Conservation (phyloP, 1,140 invertebrate genomes). For the Drosophila ironensis region DNA sequence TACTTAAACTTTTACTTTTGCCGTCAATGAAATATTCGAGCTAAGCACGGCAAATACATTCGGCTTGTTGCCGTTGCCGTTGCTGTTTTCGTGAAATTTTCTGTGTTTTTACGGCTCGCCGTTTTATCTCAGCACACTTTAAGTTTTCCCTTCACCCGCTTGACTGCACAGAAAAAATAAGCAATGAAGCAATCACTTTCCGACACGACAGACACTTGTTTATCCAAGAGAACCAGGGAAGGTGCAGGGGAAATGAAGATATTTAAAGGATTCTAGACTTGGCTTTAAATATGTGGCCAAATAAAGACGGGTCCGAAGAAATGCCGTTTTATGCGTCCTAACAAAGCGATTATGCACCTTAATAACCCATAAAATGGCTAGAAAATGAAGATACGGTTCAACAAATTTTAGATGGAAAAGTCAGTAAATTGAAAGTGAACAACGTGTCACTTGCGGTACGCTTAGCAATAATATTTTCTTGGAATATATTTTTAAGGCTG, state of each 20-base stretch:
- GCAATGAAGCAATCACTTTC: slow-evolving; percentile 37
- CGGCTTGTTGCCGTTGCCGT: slow-evolving; percentile 4
- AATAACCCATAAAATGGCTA: too few species aligned
- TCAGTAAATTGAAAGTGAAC: too few species aligned
- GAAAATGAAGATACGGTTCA: too few species aligned
- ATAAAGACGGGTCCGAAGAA: neutral
- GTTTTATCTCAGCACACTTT: slow-evolving; percentile 7
- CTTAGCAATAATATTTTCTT: too few species aligned
- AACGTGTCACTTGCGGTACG: too few species aligned
- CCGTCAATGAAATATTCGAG: slow-evolving; percentile 35
- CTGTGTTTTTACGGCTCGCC: neutral
- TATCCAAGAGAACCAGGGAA: neutral
- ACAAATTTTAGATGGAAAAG: too few species aligned
- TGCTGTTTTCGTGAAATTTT: too few species aligned
- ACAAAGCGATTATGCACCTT: too few species aligned
- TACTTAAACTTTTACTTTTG: slow-evolving; percentile 33
- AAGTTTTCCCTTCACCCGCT: slow-evolving; percentile 13
- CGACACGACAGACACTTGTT: slow-evolving; percentile 8
- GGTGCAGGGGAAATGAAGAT: too few species aligned
- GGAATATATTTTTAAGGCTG: too few species aligned
- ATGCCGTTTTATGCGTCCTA: too few species aligned
- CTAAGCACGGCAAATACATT: slow-evolving; percentile 8
- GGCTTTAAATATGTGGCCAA: slow-evolving; percentile 4
- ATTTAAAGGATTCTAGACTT: slow-evolving; percentile 9
- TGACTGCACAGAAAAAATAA: slow-evolving; percentile 27